Evolutionary conservation across 2,797 vertebrate genomes (phyloP).

Genomic region (Sebastes variabilis): DNA sequence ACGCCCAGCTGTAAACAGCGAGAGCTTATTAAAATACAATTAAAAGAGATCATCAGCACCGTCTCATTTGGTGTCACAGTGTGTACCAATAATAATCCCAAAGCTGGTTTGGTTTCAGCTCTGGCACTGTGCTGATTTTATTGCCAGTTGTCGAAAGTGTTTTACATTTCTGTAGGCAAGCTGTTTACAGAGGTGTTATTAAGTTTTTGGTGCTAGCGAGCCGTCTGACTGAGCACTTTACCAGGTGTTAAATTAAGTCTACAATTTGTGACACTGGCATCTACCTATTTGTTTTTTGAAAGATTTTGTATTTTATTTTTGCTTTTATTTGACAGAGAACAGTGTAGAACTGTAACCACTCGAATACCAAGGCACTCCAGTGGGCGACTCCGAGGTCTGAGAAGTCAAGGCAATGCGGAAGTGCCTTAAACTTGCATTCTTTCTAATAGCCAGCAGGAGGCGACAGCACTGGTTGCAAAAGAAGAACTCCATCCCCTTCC

Average conservation of each 20-base stretch:
- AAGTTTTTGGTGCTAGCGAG: background rate
- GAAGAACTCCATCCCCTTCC: no score
- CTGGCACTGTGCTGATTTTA: background rate
- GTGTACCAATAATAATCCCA: background rate
- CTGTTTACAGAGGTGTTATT: background rate
- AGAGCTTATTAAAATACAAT: slow-evolving; percentile 29
- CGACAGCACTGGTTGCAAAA: no score
- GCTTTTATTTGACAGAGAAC: no score
- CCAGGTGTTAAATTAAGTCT: background rate
- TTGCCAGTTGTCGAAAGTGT: background rate
- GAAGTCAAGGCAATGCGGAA: no score
- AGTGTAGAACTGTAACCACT: no score
- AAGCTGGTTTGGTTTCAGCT: background rate
- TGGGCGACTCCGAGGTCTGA: no score
- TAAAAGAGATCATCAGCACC: background rate
- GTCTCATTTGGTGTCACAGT: background rate
- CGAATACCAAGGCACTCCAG: no score
- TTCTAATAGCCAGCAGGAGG: no score
- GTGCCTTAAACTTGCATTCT: no score
- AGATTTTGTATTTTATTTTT: no score
- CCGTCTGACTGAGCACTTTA: background rate
- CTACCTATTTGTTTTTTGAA: no score
- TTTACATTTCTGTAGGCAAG: background rate
- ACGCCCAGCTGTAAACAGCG: background rate
- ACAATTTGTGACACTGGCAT: background rate